phyloP scores from a whole-genome alignment of 2,113 vertebrate genomes.

The Gobio gobio region DNA sequence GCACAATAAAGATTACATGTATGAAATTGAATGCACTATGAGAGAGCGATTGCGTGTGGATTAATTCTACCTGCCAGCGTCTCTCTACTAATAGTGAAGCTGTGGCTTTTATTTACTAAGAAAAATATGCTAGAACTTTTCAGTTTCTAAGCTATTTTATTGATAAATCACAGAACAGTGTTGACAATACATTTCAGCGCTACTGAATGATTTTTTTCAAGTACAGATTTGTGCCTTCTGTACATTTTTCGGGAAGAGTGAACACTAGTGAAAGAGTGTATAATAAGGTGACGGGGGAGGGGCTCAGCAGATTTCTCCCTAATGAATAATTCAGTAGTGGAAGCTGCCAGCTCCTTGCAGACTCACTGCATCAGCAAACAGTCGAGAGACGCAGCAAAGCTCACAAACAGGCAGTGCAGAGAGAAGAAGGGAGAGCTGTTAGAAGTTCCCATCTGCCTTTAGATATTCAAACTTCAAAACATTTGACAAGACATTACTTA shows the following conservation, averaged over 20 bases:
- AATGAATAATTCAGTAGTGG: constrained; percentile 67
- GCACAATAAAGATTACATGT: too few relatives aligned
- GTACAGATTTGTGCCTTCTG: background rate
- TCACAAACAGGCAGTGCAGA: constrained; percentile 64
- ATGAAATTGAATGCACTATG: too few relatives aligned
- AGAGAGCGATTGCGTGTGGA: too few relatives aligned
- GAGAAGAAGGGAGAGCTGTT: constrained; percentile 6
- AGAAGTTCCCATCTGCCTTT: background rate
- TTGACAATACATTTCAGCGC: too few relatives aligned
- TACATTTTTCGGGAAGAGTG: background rate
- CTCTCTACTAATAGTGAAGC: too few relatives aligned
- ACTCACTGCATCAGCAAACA: constrained; percentile 60
- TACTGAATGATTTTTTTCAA: background rate
- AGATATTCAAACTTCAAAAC: background rate
- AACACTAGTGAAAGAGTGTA: background rate
- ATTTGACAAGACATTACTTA: background rate
- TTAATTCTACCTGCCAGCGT: too few relatives aligned
- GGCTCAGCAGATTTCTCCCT: constrained; percentile 57
- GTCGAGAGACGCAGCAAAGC: constrained; percentile 35
- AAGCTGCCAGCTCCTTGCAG: constrained; percentile 61
- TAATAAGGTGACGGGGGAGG: background rate
- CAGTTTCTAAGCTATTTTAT: too few relatives aligned
- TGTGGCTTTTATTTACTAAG: too few relatives aligned
- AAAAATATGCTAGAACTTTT: too few relatives aligned
- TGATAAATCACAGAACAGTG: too few relatives aligned